A percentile compares a stretch with the other conserved stretches of the same genome.
phyloP scores from a whole-genome alignment of 2,113 vertebrate genomes.

The Scartelaos histophorus region DNA sequence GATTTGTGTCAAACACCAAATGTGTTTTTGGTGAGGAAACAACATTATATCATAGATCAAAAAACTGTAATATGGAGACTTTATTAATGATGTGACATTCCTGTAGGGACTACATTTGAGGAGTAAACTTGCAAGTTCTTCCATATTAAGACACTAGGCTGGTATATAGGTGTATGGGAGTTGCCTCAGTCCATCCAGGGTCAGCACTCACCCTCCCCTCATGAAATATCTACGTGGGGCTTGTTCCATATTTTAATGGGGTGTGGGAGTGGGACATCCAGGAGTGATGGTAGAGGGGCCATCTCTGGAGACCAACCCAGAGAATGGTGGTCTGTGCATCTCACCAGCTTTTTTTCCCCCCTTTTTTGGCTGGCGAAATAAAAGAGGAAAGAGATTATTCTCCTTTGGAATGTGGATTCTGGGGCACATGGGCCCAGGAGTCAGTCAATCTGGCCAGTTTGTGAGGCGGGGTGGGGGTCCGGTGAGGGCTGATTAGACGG shows the following conservation, averaged over 20 bases:
- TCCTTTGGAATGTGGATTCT: slow-evolving; percentile 75
- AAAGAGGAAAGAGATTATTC: slow-evolving; percentile 67
- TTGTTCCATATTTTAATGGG: slow-evolving; percentile 72
- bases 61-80: too few species aligned
- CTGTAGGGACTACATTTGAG: background rate
- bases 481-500: slow-evolving; percentile 99
- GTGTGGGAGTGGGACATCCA: slow-evolving; percentile 48
- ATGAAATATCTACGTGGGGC: slow-evolving; percentile 68
- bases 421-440: slow-evolving; percentile 77
- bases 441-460: slow-evolving; percentile 77
- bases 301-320: slow-evolving; percentile 55
- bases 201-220: slow-evolving; percentile 62
- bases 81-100: background rate
- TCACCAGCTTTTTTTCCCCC: slow-evolving; percentile 48
- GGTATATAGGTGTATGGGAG: slow-evolving; percentile 38
- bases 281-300: slow-evolving; percentile 44
- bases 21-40: too few species aligned
- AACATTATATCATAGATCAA: too few species aligned
- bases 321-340: slow-evolving; percentile 61
- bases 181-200: slow-evolving; percentile 51
- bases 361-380: slow-evolving; percentile 31
- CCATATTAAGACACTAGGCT: slow-evolving; percentile 14
- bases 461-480: slow-evolving; percentile 88
- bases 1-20: too few species aligned
- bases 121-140: background rate